Percentiles rank a stretch among this genome's conserved stretches.
These are phyloP conservation scores for Papilio aristodemus DNA, from an alignment of 1,140 invertebrate species.

Conservation along the genomic window DNA sequence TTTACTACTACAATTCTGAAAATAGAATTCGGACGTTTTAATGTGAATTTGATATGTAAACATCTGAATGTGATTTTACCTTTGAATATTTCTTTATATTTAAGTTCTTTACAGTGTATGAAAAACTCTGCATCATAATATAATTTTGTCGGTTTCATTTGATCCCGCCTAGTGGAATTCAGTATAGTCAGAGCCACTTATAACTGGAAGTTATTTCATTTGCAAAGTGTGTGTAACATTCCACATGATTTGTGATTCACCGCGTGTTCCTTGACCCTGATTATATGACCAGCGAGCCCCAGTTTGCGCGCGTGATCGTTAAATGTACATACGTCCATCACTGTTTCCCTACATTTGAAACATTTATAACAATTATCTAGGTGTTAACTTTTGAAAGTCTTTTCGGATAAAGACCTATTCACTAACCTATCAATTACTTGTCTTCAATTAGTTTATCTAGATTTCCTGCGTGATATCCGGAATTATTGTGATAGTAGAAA, in stretches of 20 bases:
- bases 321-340: background rate
- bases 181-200: background rate
- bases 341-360: slow-evolving; percentile 2
- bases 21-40: no score
- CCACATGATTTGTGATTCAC: background rate
- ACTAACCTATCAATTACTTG: background rate
- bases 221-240: slow-evolving; percentile 1
- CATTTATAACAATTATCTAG: background rate
- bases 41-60: no score
- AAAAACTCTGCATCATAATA: no score
- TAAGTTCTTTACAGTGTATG: no score
- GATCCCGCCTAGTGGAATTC: no score
- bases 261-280: background rate
- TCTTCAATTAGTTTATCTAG: no score
- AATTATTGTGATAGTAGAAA: no score
- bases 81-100: no score
- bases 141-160: no score
- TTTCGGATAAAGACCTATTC: background rate
- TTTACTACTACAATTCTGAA: no score
- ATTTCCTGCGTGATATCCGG: no score
- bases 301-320: slow-evolving; percentile 4
- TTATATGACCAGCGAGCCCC: slow-evolving; percentile 4
- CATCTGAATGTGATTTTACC: no score
- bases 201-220: slow-evolving; percentile 14
- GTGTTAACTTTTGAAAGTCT: background rate